Base-by-base conservation (phyloP, 2,888 invertebrate genomes). In the Endotricha flammealis region DNA sequence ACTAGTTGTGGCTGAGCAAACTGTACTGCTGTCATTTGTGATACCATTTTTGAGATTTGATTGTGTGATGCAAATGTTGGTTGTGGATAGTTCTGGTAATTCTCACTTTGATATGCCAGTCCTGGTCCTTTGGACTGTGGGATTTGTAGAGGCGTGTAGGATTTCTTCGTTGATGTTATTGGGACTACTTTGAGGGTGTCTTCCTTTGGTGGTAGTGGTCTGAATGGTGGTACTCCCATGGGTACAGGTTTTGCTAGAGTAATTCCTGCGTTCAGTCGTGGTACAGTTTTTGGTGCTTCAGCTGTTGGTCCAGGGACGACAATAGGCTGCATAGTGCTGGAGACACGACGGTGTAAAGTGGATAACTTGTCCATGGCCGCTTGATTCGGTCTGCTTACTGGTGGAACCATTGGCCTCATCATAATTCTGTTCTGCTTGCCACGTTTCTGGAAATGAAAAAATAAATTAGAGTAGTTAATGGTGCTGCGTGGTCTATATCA, bases 181-280 rank as follows among this genome's bases (percentile, higher is more conserved):
- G 89, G 89, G 29, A 88, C 64, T 13, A 88, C 87, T 59, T 85
- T 76, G 36, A 89, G 85, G 4, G 90, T 90, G 12, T 85, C 83
- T 45, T 86, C 83, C 59, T 86, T 86, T 2, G 91, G 89, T 27
- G 94, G 93, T 46, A 95, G 87, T 0, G 95, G 95, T 61, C 90
- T 92, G 74, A 95, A 95, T 0, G 93, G 91, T 17, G 95, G 95
- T 5, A 95, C 90, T 5, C 90, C 89, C 73, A 89, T 76, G 2
- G 88, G 85, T 52, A 88, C 65, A 0, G 89, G 88, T 33, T 88
- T 87, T 1, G 88, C 89, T 66, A 89, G 76, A 8, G 89, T 86
- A 7, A 75, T 47, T 1, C 72, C 50, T 9, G 75, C 71, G 3
- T 62, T 57, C 4, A 41, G 37, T 53, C 64, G 64, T 1, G 38